Evolutionary conservation across 2,888 invertebrate species (phyloP).

Genomic region (Papilio protenor): DNA sequence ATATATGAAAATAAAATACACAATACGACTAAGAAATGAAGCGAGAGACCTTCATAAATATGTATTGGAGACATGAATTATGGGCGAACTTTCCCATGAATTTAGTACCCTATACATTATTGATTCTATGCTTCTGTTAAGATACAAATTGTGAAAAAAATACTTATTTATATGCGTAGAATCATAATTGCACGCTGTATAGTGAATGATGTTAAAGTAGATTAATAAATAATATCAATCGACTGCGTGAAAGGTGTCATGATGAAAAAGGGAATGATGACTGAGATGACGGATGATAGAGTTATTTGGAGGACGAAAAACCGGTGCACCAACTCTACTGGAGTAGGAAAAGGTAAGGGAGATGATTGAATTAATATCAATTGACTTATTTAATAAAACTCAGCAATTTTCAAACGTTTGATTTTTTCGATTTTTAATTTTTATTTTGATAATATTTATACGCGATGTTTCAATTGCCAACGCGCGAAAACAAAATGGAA

Average conservation of each 20-base stretch:
- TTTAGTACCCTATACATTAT: slow-evolving; percentile 24
- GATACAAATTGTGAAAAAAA: not conserved
- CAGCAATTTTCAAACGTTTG: not conserved
- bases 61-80: slow-evolving; percentile 27
- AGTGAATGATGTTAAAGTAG: not conserved
- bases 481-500: slow-evolving; percentile 6
- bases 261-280: too few species aligned
- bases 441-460: not conserved
- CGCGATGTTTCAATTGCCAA: not conserved
- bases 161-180: not conserved
- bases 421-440: not conserved
- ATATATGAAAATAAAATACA: not conserved
- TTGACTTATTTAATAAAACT: too few species aligned
- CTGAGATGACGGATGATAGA: too few species aligned
- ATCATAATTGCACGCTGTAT: not conserved
- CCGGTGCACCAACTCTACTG: too few species aligned
- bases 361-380: too few species aligned
- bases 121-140: slow-evolving; percentile 27
- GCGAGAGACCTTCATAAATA: slow-evolving; percentile 28
- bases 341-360: too few species aligned
- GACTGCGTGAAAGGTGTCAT: too few species aligned
- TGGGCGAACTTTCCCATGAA: slow-evolving; percentile 13
- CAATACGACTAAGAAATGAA: not conserved
- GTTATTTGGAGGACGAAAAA: too few species aligned
- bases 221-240: not conserved